Evolutionary conservation across 2,113 vertebrate species (phyloP).

Genomic region (Hemibagrus wyckioides): DNA sequence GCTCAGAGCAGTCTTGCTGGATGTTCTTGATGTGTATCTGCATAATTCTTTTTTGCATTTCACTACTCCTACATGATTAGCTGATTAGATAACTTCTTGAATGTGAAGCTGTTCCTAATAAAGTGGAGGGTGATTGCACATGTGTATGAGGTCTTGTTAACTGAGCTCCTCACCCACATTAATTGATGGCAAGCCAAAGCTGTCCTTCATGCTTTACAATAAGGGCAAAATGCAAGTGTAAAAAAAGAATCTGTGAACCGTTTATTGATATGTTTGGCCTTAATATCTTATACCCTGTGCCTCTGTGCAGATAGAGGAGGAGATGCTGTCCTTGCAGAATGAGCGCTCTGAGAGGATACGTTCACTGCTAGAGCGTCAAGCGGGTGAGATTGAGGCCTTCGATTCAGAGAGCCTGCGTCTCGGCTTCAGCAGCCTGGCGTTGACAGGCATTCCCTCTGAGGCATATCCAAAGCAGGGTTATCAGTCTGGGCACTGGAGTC

Average conservation of each 20-base stretch:
- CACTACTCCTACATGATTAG: background rate
- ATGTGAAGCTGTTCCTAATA: background rate
- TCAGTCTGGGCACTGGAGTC: constrained; percentile 85
- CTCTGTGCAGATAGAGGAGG: constrained; percentile 84
- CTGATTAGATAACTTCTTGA: background rate
- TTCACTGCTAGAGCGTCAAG: constrained; percentile 86
- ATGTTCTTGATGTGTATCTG: background rate
- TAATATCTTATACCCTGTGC: background rate
- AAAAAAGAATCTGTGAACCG: background rate
- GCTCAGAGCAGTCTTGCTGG: too few species aligned
- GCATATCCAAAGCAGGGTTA: constrained; percentile 86
- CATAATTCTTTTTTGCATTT: background rate
- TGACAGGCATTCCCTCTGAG: constrained; percentile 84
- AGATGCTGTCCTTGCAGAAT: constrained; percentile 88
- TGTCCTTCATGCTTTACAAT: background rate
- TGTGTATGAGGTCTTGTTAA: background rate
- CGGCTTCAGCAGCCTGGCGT: constrained; percentile 87
- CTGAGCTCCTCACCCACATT: background rate
- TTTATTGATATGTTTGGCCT: background rate
- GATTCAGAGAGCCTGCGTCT: constrained; percentile 90
- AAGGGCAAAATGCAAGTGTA: background rate
- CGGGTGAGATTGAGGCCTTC: constrained; percentile 87
- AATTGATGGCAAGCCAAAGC: background rate
- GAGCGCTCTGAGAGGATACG: constrained; percentile 89
- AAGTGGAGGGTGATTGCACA: background rate